phyloP scores from a whole-genome alignment of 35 echinoderm and acorn worm species.

The Ophiothrix spiculata region DNA sequence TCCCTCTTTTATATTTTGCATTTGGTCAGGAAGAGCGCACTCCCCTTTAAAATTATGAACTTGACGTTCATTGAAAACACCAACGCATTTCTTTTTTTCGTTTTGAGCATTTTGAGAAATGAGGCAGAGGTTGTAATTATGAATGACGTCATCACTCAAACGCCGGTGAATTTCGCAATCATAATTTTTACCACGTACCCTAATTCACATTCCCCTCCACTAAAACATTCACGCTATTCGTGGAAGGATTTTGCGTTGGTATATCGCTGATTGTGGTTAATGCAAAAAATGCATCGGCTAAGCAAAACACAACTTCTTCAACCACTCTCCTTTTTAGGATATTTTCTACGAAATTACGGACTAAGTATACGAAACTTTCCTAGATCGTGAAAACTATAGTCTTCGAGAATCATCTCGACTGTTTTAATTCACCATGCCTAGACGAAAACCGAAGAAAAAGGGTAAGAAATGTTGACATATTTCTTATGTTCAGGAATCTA shows the following conservation, averaged over 20 bases:
- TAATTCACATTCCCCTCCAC: not conserved
- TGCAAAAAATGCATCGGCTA: constrained; percentile 30
- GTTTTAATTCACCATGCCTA: constrained; percentile 36
- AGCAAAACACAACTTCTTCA: not conserved
- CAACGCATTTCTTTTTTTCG: no score
- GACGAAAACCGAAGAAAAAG: constrained; percentile 65
- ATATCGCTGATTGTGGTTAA: constrained; percentile 29
- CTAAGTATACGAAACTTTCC: constrained; percentile 57
- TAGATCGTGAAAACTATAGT: constrained; percentile 50
- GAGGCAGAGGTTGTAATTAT: not conserved
- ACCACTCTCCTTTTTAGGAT: constrained; percentile 1
- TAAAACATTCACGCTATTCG: not conserved
- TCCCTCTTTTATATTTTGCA: no score
- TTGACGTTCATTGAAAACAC: no score
- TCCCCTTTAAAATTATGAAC: no score
- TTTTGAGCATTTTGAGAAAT: not conserved
- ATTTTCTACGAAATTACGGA: constrained; percentile 46
- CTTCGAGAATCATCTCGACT: constrained; percentile 1
- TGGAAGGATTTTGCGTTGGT: not conserved
- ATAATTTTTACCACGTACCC: not conserved
- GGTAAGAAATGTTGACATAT: constrained; percentile 19
- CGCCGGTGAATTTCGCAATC: not conserved
- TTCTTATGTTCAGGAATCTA: not conserved
- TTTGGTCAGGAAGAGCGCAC: no score
- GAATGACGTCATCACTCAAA: not conserved